A percentile compares a stretch with the other conserved stretches of the same genome.
These are phyloP conservation scores for Leptarthrus brevirostris DNA, from an alignment of 2,888 invertebrate genomes.

Conservation along the genomic window DNA sequence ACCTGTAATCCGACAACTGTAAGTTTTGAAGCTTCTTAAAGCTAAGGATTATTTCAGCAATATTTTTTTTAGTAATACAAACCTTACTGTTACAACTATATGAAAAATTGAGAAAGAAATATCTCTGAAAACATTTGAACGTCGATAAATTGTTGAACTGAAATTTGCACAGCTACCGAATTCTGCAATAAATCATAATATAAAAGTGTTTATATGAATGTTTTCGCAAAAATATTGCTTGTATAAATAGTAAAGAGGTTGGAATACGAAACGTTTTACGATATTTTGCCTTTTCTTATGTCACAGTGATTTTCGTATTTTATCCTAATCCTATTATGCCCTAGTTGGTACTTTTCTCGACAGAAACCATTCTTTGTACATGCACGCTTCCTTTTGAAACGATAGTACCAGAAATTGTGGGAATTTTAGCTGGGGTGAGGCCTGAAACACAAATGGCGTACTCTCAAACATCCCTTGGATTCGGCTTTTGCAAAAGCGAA, in stretches of 20 bases:
- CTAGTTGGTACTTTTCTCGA: constrained; percentile 4
- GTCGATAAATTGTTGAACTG: constrained; percentile 5
- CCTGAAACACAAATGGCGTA: constrained; percentile 30
- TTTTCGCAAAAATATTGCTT: constrained; percentile 12
- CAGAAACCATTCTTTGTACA: no score
- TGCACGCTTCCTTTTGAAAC: no score
- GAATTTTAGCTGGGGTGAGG: neutral
- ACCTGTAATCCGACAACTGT: no score
- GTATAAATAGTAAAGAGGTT: constrained; percentile 26
- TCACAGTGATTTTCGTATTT: constrained; percentile 31
- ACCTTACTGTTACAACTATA: no score
- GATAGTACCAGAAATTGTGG: neutral
- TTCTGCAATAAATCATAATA: constrained; percentile 24
- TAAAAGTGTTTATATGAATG: constrained; percentile 37
- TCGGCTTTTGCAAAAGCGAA: neutral
- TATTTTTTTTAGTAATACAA: no score
- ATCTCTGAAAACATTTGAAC: no score
- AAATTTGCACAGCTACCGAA: neutral
- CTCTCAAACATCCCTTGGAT: constrained; percentile 37
- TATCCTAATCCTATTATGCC: constrained; percentile 33
- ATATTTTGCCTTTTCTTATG: constrained; percentile 28
- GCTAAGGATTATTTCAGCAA: no score
- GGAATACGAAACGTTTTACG: constrained; percentile 15
- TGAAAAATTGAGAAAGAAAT: no score
- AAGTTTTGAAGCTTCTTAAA: no score